phyloP scores from a whole-genome alignment of 2,113 vertebrate species.

The Danionella cerebrum region DNA sequence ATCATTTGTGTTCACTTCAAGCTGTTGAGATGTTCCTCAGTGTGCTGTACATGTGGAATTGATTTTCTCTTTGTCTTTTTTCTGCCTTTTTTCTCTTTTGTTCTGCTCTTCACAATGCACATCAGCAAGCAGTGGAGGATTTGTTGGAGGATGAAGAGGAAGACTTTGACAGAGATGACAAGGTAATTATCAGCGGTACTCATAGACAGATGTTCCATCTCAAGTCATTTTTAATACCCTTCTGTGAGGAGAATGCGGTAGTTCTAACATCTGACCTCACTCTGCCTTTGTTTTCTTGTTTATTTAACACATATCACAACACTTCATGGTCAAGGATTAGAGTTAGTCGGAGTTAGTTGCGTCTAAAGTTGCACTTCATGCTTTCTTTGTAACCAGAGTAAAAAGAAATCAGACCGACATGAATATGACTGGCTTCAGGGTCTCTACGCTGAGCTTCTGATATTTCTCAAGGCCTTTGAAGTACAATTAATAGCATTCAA shows the following conservation, averaged over 20 bases:
- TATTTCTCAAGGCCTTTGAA: constrained; percentile 35
- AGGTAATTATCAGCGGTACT: constrained; percentile 83
- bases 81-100: constrained; percentile 18
- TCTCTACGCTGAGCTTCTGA: constrained; percentile 29
- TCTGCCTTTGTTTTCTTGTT: not conserved
- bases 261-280: not conserved
- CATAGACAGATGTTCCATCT: constrained; percentile 45
- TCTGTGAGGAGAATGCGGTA: not conserved
- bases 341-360: not conserved
- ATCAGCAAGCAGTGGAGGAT: constrained; percentile 90
- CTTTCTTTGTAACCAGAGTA: constrained; percentile 13
- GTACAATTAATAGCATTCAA: constrained; percentile 35
- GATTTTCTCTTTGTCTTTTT: constrained; percentile 11
- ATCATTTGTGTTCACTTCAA: not conserved
- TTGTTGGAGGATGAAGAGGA: constrained; percentile 95
- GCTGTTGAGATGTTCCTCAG: constrained; percentile 7
- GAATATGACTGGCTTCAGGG: constrained; percentile 28
- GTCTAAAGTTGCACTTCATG: constrained; percentile 1
- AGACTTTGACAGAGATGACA: constrained; percentile 99
- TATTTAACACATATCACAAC: constrained; percentile 12
- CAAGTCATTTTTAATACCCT: constrained; percentile 39
- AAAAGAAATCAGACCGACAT: constrained; percentile 19
- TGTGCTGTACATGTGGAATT: constrained; percentile 23
- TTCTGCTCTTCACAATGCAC: constrained; percentile 33
- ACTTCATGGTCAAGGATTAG: not conserved